Base-by-base conservation (phyloP, 2,797 vertebrate species). In the Oophaga sylvatica region DNA sequence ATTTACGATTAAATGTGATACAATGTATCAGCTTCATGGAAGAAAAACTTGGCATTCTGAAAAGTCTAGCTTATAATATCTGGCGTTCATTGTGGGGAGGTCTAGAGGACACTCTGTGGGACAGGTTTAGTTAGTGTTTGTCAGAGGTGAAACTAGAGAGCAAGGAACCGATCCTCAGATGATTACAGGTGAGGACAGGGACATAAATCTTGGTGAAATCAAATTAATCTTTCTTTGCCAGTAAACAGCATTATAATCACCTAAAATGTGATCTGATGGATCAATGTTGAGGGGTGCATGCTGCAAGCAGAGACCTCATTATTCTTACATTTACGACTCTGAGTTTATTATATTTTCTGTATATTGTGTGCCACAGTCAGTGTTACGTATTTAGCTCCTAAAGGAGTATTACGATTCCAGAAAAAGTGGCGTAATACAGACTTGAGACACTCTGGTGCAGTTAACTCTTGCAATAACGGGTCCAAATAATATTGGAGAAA, bases 181-280 rank as follows among this genome's bases (percentile, higher is more conserved):
- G 65, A 79, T 79, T 57, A 78, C n/a, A 41, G 81, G n/a, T 48
- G 59, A 45, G 71, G 57, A 80, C 31, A n/a, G 76, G 70, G 48
- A 53, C 48, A 90, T 90, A 71, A 70, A 12, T 89, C 87, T 86
- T 19, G 10, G 77, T 87, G 84, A 88, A 87, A 88, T 80, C 85
- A 81, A 77, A 89, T 91, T 90, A 89, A 90, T 90, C 88, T 89
- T 73, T 63, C 84, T 76, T 87, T 79, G 85, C 89, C 60, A 86
- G 86, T 83, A 85, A 92, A 91, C 90, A 91, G 89, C 81, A 53
- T 83, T 92, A 91, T 95, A 95, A 97, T 94, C 91, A 93, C 80
- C 91, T 91, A 85, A 94, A 95, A 95, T 95, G 93, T 91, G 92
- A 93, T 85, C 92, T 95, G 96, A 97, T 96, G 93, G 96, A 97